Conservation (phyloP, 2,797 vertebrate species). For the Channa striata region DNA sequence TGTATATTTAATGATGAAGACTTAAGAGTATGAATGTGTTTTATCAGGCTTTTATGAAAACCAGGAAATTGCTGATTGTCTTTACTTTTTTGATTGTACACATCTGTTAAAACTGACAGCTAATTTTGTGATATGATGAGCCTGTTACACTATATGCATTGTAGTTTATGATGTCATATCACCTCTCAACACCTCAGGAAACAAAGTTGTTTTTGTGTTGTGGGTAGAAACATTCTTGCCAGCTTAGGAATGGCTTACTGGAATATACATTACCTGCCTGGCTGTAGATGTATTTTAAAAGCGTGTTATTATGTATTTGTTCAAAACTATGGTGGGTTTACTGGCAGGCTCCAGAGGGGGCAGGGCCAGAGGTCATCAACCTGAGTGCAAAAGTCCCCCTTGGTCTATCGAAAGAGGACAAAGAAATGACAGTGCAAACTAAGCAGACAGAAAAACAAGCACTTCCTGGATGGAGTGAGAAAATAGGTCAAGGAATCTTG, state of each 20-base stretch:
- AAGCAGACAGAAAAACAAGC: constrained; percentile 67
- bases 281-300: background rate
- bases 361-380: constrained; percentile 79
- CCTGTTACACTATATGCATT: background rate
- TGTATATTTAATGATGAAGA: no score
- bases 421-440: constrained; percentile 33
- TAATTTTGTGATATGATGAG: background rate
- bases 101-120: background rate
- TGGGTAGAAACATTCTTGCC: constrained; percentile 23
- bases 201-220: constrained; percentile 5
- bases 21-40: no score
- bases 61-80: no score
- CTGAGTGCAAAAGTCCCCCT: constrained; percentile 87
- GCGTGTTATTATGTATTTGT: background rate
- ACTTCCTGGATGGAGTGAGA: constrained; percentile 95
- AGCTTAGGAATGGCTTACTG: background rate
- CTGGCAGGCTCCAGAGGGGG: constrained; percentile 82
- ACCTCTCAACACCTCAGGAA: background rate
- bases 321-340: constrained; percentile 5
- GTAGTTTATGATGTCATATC: no score
- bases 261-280: background rate
- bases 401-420: constrained; percentile 39
- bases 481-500: constrained; percentile 92
- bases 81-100: no score
- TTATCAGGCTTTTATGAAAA: no score